A percentile compares a stretch with the other conserved stretches of the same genome.
These are phyloP conservation scores for Prenolepis imparis DNA, from an alignment of 2,888 invertebrate genomes.

Conservation along the genomic window DNA sequence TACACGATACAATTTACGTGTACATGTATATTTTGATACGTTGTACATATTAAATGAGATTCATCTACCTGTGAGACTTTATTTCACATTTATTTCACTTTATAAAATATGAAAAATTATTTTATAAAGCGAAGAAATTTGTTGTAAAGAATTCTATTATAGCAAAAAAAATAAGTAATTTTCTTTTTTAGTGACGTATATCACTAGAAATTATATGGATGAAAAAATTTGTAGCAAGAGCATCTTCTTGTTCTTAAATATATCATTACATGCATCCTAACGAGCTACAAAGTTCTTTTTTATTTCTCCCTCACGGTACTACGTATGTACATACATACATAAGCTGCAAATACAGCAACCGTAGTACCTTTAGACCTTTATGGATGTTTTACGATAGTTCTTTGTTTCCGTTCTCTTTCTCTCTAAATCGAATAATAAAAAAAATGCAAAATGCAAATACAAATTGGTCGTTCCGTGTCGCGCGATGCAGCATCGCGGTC, in stretches of 20 bases:
- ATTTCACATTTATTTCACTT: no score
- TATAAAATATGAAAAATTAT: background rate
- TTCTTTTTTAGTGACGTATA: background rate
- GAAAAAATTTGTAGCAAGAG: background rate
- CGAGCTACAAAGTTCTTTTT: conserved; percentile 64
- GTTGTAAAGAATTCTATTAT: background rate
- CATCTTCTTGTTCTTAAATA: conserved; percentile 8
- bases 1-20: background rate
- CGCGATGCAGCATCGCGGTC: conserved; percentile 28
- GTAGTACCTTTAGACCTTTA: conserved; percentile 64
- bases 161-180: background rate
- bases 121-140: background rate
- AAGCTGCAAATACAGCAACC: conserved; percentile 49
- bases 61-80: background rate
- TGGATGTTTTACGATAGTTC: conserved; percentile 70
- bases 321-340: background rate
- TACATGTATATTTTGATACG: background rate
- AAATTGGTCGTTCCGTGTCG: conserved; percentile 60
- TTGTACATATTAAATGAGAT: background rate
- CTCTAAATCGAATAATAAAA: conserved; percentile 52
- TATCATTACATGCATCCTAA: conserved; percentile 24
- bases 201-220: background rate
- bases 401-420: conserved; percentile 63
- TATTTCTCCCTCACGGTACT: conserved; percentile 43
- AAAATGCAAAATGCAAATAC: conserved; percentile 47